Evolutionary conservation across 1,140 invertebrate species (phyloP).

Genomic region (Lethrus apterus): DNA sequence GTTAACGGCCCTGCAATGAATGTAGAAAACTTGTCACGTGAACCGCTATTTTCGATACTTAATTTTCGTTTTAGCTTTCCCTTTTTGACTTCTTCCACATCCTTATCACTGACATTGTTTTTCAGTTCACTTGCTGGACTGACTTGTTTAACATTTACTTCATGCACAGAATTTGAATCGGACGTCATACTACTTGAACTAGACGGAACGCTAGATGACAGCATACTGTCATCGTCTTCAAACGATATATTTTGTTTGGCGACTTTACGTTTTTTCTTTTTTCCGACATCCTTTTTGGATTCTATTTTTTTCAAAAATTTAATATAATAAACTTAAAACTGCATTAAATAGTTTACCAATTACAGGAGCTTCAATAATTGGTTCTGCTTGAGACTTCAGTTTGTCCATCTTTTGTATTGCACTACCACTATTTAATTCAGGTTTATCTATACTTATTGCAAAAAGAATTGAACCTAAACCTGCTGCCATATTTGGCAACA

Average conservation of each 20-base stretch:
- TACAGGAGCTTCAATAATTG: constrained; percentile 43
- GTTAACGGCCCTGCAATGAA: constrained; percentile 39
- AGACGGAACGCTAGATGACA: constrained; percentile 35
- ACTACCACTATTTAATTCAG: constrained; percentile 58
- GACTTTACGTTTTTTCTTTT: constrained; percentile 35
- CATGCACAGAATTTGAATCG: constrained; percentile 23
- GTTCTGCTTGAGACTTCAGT: constrained; percentile 36
- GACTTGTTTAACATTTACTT: constrained; percentile 1
- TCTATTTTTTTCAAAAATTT: neutral
- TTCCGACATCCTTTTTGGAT: too few relatives aligned
- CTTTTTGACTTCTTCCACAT: constrained; percentile 13
- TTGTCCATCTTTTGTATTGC: constrained; percentile 22
- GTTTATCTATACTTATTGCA: constrained; percentile 81
- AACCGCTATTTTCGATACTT: constrained; percentile 35
- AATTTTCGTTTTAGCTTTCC: constrained; percentile 24
- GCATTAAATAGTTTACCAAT: constrained; percentile 26
- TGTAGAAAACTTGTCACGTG: constrained; percentile 30
- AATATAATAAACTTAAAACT: neutral
- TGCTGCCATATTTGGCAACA: constrained; percentile 74
- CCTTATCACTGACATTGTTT: constrained; percentile 1
- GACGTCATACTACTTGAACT: constrained; percentile 31
- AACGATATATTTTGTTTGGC: constrained; percentile 38
- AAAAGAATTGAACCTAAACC: constrained; percentile 81
- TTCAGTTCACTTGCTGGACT: neutral
- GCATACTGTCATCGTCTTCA: constrained; percentile 33